phyloP scores from a whole-genome alignment of 2,888 invertebrate species.

The Lepetodrilus schrolli region DNA sequence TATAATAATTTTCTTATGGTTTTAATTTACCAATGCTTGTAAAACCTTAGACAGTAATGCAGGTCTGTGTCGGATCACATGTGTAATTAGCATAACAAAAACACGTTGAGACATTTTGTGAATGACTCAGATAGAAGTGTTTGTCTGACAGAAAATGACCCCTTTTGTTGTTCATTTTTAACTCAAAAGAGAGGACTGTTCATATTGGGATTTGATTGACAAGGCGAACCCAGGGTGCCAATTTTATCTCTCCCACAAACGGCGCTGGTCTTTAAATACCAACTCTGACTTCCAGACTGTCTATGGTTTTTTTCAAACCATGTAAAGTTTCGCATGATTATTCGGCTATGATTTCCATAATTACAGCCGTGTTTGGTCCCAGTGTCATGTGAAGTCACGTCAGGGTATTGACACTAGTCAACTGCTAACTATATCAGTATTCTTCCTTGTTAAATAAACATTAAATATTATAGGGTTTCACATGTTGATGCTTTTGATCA shows the following conservation, averaged over 20 bases:
- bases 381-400: no score
- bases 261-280: neutral
- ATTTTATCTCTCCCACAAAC: neutral
- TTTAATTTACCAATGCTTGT: neutral
- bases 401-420: no score
- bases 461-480: no score
- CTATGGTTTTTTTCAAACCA: no score
- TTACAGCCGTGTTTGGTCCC: no score
- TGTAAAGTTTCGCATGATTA: no score
- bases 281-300: no score
- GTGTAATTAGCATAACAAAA: neutral
- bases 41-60: neutral
- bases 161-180: neutral
- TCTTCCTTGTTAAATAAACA: no score
- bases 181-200: neutral
- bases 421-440: no score
- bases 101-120: neutral
- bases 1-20: neutral
- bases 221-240: neutral
- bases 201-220: neutral
- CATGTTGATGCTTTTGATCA: no score
- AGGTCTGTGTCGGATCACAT: neutral
- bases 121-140: neutral
- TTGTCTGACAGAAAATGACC: slow-evolving; percentile 8
- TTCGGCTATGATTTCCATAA: no score